Conservation (phyloP, 2,888 invertebrate species). For the Andrena dorsata region DNA sequence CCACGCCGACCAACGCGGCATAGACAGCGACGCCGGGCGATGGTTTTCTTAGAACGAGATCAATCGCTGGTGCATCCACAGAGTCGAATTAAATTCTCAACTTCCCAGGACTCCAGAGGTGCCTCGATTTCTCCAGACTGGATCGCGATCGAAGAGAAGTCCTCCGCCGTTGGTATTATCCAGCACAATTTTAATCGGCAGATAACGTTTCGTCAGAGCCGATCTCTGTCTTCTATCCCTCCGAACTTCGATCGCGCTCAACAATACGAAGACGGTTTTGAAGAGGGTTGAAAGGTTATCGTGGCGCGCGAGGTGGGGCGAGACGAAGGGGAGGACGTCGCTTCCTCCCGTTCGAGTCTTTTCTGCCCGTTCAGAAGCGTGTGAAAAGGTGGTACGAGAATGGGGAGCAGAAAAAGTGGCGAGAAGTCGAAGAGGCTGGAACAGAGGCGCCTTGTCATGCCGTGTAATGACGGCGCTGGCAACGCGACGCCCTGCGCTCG, state of each 20-base stretch:
- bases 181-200: constrained; percentile 27
- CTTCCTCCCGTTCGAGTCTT: constrained; percentile 62
- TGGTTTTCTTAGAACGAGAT: constrained; percentile 30
- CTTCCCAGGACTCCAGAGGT: neutral
- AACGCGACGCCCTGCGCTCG: constrained; percentile 75
- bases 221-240: constrained; percentile 1
- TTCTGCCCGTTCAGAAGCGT: constrained; percentile 73
- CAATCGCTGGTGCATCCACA: neutral
- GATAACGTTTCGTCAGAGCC: constrained; percentile 28
- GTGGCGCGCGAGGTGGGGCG: constrained; percentile 28
- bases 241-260: constrained; percentile 20
- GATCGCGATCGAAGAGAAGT: neutral
- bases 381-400: constrained; percentile 79
- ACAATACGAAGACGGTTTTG: constrained; percentile 53
- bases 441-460: constrained; percentile 83
- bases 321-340: constrained; percentile 48
- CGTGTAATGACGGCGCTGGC: constrained; percentile 81
- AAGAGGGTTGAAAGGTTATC: constrained; percentile 71
- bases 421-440: constrained; percentile 71
- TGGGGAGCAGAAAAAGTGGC: constrained; percentile 76
- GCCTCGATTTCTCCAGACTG: neutral
- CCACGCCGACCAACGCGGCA: neutral
- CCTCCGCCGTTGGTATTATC: neutral
- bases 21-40: constrained; percentile 2
- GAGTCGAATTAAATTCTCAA: neutral